A percentile compares a stretch with the other conserved stretches of the same genome.
phyloP scores from a whole-genome alignment of 2,113 vertebrate genomes.

The Apodemus speciosus region DNA sequence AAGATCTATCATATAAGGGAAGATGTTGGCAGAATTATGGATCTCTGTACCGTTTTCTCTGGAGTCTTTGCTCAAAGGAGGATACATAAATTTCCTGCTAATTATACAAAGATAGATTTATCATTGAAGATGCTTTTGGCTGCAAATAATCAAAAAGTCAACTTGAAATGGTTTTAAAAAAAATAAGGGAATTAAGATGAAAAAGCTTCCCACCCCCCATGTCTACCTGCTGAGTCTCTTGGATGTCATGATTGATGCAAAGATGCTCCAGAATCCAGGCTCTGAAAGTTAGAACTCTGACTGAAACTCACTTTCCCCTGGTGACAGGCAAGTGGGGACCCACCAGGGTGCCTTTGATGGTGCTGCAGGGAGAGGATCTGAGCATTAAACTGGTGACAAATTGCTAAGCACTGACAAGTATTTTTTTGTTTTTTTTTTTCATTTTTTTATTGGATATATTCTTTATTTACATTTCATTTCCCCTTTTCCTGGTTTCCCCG shows the following conservation, averaged over 20 bases:
- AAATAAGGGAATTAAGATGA: conserved; percentile 43
- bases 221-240: conserved; percentile 28
- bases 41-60: conserved; percentile 54
- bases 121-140: conserved; percentile 52
- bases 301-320: conserved; percentile 45
- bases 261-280: conserved; percentile 24
- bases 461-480: no score
- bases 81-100: conserved; percentile 67
- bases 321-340: conserved; percentile 49
- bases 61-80: conserved; percentile 55
- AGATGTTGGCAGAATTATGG: conserved; percentile 53
- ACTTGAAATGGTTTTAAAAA: conserved; percentile 53
- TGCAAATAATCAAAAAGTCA: conserved; percentile 62
- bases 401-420: conserved; percentile 60
- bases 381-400: conserved; percentile 55
- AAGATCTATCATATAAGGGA: conserved; percentile 42
- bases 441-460: no score
- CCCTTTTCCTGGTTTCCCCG: no score
- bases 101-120: conserved; percentile 74
- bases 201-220: neutral
- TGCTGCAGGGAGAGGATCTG: conserved; percentile 53
- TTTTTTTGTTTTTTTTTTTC: no score
- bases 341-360: conserved; percentile 59
- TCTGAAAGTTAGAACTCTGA: conserved; percentile 48
- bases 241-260: conserved; percentile 50